A percentile compares a stretch with the other conserved stretches of the same genome.
phyloP scores from a whole-genome alignment of 2,888 invertebrate genomes.

The Tetropium fuscum region DNA sequence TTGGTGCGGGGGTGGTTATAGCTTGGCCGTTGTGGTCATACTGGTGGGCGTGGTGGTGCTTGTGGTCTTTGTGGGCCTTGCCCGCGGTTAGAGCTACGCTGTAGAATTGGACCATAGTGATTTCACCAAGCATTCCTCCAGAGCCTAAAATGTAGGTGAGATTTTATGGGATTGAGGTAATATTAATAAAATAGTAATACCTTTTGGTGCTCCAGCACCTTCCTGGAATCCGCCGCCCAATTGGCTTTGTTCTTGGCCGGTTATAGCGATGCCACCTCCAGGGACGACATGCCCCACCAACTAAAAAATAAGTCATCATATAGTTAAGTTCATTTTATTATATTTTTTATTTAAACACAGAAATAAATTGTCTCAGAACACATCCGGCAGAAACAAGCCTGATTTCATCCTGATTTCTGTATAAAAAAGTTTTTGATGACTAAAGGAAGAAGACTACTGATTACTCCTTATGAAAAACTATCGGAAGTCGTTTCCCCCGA shows the following conservation, averaged over 20 bases:
- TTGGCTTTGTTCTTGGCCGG: conserved; percentile 79
- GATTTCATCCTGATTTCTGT: too few relatives aligned
- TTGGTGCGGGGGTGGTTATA: conserved; percentile 72
- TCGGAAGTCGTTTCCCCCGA: too few relatives aligned
- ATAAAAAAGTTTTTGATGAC: too few relatives aligned
- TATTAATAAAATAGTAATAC: too few relatives aligned
- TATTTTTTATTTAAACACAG: too few relatives aligned
- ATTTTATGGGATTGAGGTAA: too few relatives aligned
- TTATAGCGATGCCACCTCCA: conserved; percentile 79
- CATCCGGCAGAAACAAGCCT: too few relatives aligned
- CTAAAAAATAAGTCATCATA: conserved; percentile 64
- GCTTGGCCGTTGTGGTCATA: conserved; percentile 80
- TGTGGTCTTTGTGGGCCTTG: conserved; percentile 88
- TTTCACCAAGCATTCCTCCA: conserved; percentile 78
- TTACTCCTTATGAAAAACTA: too few relatives aligned
- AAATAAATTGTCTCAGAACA: too few relatives aligned
- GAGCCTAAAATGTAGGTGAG: conserved; percentile 65
- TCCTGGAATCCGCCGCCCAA: conserved; percentile 70
- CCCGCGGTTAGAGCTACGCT: conserved; percentile 85
- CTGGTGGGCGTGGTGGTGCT: conserved; percentile 87
- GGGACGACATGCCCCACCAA: conserved; percentile 82
- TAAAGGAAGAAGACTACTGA: too few relatives aligned
- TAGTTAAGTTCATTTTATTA: background rate
- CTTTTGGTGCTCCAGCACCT: conserved; percentile 67
- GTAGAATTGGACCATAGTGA: conserved; percentile 85